These are phyloP conservation scores for Chloroceryle amazona DNA, from an alignment of 2,797 vertebrate genomes.

Conservation along the genomic window DNA sequence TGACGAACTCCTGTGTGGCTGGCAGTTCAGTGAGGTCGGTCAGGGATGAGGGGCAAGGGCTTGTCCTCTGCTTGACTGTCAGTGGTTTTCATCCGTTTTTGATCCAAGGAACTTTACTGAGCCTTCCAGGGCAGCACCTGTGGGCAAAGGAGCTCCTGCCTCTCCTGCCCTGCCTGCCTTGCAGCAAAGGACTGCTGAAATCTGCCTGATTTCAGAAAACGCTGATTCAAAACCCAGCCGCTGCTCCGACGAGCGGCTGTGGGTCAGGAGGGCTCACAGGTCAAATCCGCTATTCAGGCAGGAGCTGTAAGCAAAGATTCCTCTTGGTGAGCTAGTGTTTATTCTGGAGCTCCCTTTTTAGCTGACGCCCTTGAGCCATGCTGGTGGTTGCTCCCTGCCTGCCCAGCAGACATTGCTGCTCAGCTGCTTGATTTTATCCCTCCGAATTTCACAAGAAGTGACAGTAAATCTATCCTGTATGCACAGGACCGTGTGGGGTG, in stretches of 20 bases:
- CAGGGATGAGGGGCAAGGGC: rapidly evolving
- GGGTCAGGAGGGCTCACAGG: neutral
- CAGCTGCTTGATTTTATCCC: slow-evolving; percentile 11
- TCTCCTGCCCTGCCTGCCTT: neutral
- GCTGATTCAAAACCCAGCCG: neutral
- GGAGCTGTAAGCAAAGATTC: neutral
- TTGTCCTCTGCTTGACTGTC: neutral
- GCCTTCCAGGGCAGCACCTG: neutral
- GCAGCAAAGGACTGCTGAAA: neutral
- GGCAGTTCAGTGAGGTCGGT: neutral
- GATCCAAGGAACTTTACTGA: neutral
- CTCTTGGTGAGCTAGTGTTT: neutral
- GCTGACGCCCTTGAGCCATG: neutral
- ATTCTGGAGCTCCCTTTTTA: neutral
- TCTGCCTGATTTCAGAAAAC: neutral
- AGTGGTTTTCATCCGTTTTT: neutral
- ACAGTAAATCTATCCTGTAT: neutral
- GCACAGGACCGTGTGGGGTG: neutral
- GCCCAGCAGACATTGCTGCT: neutral
- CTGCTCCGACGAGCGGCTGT: rapidly evolving
- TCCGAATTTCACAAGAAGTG: slow-evolving; percentile 38
- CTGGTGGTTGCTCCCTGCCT: neutral
- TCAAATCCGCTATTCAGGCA: neutral
- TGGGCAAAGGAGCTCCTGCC: neutral
- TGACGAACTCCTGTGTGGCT: neutral